Evolutionary conservation across 2,113 vertebrate species (phyloP), one percentile per base, ranked within the genome.

Genomic region (Chloebia gouldiae): DNA sequence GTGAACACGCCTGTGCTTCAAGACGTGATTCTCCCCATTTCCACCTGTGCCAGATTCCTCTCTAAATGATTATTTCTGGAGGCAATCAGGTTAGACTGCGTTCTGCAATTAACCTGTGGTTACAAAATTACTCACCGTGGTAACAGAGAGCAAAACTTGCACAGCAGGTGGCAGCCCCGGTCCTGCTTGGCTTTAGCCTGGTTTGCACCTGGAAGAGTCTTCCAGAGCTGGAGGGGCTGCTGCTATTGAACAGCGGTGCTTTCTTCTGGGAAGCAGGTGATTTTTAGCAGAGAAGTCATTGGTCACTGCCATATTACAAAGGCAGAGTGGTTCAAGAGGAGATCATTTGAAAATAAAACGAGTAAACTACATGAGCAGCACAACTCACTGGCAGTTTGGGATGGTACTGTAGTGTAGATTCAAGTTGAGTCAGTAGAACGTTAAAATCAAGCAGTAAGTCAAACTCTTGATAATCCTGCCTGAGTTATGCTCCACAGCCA

Each of bases 161-260:
- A 40, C 96, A 91, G 71, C 88, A 96, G 95, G 87, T 80, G 94
- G 93, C 96, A 96, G 93, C 76, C 63, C 89, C 2, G 22, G 18
- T 51, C 71, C 94, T 68, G 71, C 40, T 73, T 57, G 65, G 20
- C 23, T 56, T 68, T 6, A 68, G 39, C 42, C 44, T 25, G 44
- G 11, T 47, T 59, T 80, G 50, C 30, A 28, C 35, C 70, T 56
- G 2, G 3, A 28, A 54, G 11, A 30, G 21, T 10, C 17, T 57
- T 28, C 60, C 33, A 37, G 33, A 22, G 13, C 10, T 6, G 16
- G 15, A 25, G 12, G 4, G 30, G 39, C 47, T 25, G 10, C 53
- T 81, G 57, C 61, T 44, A 0, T 44, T 45, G 13, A 61, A 45
- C 45, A 64, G 33, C 12, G n/a, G 10, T 24, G 42, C 39, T 68